These are phyloP conservation scores for Burhinus bistriatus DNA, from an alignment of 2,113 vertebrate species.

Conservation along the genomic window DNA sequence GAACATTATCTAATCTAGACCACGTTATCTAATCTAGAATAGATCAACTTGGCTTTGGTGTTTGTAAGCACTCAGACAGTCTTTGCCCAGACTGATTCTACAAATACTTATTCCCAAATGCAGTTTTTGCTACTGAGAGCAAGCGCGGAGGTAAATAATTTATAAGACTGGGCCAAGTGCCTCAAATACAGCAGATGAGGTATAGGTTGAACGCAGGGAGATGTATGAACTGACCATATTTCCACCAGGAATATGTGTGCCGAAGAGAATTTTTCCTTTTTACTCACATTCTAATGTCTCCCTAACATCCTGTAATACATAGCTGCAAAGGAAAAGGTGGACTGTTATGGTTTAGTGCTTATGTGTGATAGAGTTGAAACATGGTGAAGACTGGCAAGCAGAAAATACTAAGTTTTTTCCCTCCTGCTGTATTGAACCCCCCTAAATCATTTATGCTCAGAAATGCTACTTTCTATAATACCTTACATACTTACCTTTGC, in stretches of 20 bases:
- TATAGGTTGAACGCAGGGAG: background rate
- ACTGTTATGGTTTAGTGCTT: background rate
- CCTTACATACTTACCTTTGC: background rate
- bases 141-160: background rate
- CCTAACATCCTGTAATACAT: background rate
- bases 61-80: background rate
- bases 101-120: background rate
- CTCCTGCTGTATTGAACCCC: background rate
- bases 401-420: background rate
- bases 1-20: background rate
- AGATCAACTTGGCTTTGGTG: background rate
- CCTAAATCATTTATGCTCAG: background rate
- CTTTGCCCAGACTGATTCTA: background rate
- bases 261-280: background rate
- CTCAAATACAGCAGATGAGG: background rate
- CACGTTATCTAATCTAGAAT: background rate
- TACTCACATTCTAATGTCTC: background rate
- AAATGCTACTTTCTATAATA: background rate
- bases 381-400: background rate
- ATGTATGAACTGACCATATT: background rate
- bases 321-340: background rate
- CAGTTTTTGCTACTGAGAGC: background rate
- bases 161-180: background rate
- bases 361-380: background rate
- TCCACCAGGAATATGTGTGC: background rate